Evolutionary conservation across 2,797 vertebrate species (phyloP).

Genomic region (Austrolebias charrua): DNA sequence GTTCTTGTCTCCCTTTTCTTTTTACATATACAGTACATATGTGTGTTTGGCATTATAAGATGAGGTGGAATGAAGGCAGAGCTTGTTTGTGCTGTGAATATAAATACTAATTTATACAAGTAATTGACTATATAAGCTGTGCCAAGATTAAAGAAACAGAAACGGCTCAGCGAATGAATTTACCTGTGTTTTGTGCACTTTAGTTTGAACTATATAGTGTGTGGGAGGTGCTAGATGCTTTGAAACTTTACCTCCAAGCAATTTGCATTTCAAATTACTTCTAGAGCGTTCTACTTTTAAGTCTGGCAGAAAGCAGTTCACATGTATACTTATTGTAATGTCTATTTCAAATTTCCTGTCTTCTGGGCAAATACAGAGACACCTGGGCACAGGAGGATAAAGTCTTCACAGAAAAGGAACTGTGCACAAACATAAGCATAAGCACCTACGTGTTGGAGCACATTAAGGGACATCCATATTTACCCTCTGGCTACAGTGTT

Average conservation of each 20-base stretch:
- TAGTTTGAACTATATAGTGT: neutral
- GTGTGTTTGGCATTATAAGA: slow-evolving; percentile 10
- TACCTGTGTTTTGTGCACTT: slow-evolving; percentile 16
- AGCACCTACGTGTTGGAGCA: slow-evolving; percentile 28
- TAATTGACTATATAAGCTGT: slow-evolving; percentile 28
- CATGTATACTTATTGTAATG: slow-evolving; percentile 43
- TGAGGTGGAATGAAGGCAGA: neutral
- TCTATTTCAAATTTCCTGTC: slow-evolving; percentile 34
- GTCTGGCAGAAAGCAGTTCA: slow-evolving; percentile 25
- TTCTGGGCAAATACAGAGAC: slow-evolving; percentile 57
- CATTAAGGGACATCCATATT: slow-evolving; percentile 60
- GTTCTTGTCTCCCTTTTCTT: slow-evolving; percentile 2
- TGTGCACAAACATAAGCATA: slow-evolving; percentile 21
- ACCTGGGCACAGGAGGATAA: slow-evolving; percentile 44
- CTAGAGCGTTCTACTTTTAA: slow-evolving; percentile 25
- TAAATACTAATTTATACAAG: slow-evolving; percentile 18
- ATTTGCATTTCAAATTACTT: slow-evolving; percentile 50
- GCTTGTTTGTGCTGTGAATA: slow-evolving; percentile 26
- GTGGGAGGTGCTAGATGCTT: slow-evolving; percentile 15
- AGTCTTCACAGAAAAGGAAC: slow-evolving; percentile 53
- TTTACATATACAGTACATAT: slow-evolving; percentile 8
- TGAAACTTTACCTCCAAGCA: slow-evolving; percentile 12
- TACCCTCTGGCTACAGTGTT: slow-evolving; percentile 57
- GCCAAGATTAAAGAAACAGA: slow-evolving; percentile 1
- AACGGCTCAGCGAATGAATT: slow-evolving; percentile 1